Conservation (phyloP, 2,113 vertebrate genomes). For the Thamnophis sirtalis region DNA sequence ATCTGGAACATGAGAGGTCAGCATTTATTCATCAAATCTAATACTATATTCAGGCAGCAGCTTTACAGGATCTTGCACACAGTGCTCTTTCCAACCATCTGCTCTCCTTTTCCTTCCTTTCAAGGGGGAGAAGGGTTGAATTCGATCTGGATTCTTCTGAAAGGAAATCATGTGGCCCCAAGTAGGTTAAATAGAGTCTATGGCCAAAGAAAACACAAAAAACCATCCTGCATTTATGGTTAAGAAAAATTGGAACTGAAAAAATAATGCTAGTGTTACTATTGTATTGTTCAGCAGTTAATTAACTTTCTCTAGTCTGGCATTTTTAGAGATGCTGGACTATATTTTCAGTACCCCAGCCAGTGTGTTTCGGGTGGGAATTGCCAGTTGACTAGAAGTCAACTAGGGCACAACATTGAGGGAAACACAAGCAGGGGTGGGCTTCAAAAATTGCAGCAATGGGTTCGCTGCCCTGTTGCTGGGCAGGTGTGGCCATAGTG, state of each 20-base stretch:
- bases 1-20: neutral
- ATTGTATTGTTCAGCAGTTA: neutral
- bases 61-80: neutral
- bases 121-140: neutral
- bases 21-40: neutral
- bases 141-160: neutral
- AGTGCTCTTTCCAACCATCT: neutral
- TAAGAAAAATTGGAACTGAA: neutral
- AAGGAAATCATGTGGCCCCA: neutral
- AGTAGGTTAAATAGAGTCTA: neutral
- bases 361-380: neutral
- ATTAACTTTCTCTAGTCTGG: neutral
- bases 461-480: too few relatives aligned
- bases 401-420: neutral
- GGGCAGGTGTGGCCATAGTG: too few relatives aligned
- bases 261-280: neutral
- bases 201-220: neutral
- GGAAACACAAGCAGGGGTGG: too few relatives aligned
- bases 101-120: neutral
- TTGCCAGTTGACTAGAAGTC: neutral
- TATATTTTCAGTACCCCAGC: neutral
- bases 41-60: neutral
- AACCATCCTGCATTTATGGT: neutral
- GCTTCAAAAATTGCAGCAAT: too few relatives aligned
- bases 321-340: neutral